Percentiles rank a stretch among this genome's conserved stretches.
phyloP scores from a whole-genome alignment of 2,113 vertebrate species.

The Caretta caretta region DNA sequence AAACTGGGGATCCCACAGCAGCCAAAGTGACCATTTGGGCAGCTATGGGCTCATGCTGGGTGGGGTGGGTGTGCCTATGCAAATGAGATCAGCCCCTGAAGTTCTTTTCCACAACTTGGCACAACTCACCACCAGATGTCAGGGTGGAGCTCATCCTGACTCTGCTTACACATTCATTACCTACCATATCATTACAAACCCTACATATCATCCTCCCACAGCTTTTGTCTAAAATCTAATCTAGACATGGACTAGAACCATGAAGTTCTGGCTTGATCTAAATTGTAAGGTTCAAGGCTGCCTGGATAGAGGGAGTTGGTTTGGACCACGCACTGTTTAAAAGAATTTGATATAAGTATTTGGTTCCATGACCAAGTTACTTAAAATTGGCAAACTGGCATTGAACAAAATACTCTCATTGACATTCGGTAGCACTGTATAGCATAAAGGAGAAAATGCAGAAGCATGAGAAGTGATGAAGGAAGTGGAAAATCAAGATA shows the following conservation, averaged over 20 bases:
- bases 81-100: no score
- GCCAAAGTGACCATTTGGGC: no score
- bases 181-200: neutral
- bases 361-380: neutral
- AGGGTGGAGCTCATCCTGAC: no score
- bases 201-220: neutral
- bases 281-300: neutral
- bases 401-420: neutral
- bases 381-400: neutral
- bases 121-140: no score
- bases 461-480: neutral
- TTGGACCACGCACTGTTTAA: neutral
- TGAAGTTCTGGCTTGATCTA: neutral
- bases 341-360: neutral
- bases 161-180: neutral
- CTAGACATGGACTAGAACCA: neutral
- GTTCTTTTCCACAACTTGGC: no score
- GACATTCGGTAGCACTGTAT: neutral
- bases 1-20: no score
- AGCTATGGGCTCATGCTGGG: no score
- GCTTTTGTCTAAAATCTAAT: neutral
- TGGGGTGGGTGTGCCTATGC: no score
- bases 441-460: neutral
- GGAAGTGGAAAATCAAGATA: neutral
- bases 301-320: neutral